phyloP scores from a whole-genome alignment of 2,797 vertebrate genomes.

The Myotis pilosus region DNA sequence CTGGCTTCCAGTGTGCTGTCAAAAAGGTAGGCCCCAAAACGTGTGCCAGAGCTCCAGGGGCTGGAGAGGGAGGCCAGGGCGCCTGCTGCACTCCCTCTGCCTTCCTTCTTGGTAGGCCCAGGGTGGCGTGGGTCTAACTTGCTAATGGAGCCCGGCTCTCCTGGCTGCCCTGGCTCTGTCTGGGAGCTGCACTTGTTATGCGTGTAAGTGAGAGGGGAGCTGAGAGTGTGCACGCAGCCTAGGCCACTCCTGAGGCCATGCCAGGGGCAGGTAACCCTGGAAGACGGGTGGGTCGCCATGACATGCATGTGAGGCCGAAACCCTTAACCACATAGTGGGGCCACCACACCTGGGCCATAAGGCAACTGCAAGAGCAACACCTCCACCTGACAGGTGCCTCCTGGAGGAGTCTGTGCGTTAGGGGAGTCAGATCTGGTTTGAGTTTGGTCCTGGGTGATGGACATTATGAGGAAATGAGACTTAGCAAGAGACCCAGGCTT shows the following conservation, averaged over 20 bases:
- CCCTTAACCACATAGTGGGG: neutral
- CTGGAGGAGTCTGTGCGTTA: accelerated
- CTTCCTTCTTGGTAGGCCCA: neutral
- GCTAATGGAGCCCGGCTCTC: neutral
- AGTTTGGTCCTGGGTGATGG: neutral
- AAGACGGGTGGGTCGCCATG: neutral
- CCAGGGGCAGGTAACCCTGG: slow-evolving; percentile 15
- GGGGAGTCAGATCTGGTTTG: neutral
- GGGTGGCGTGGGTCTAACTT: neutral
- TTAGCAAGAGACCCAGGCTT: neutral
- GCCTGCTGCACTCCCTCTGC: neutral
- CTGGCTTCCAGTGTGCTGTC: slow-evolving; percentile 92
- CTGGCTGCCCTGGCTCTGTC: neutral
- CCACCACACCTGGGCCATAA: neutral
- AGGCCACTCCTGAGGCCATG: neutral
- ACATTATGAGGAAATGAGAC: neutral
- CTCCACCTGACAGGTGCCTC: neutral
- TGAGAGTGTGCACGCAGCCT: neutral
- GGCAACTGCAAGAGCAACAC: neutral
- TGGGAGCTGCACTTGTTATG: neutral
- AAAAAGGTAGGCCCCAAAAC: slow-evolving; percentile 90
- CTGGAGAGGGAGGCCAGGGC: neutral
- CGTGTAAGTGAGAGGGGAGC: neutral
- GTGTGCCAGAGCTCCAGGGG: neutral
- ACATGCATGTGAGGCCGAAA: neutral